Evolutionary conservation across 2,113 vertebrate species (phyloP).

Genomic region (Epinephelus fuscoguttatus): DNA sequence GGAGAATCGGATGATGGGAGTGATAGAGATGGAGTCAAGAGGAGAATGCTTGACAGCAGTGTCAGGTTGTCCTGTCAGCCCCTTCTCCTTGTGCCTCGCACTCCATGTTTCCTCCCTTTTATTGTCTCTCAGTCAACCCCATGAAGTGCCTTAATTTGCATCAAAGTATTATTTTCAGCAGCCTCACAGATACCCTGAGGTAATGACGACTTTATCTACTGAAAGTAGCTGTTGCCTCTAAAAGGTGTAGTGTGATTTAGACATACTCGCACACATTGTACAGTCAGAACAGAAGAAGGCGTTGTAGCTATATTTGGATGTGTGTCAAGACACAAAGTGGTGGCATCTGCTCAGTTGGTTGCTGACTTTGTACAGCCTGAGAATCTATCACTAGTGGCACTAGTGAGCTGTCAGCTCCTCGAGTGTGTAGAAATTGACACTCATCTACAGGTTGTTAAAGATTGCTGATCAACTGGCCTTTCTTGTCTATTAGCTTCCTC

Average conservation of each 20-base stretch:
- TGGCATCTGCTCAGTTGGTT: conserved; percentile 28
- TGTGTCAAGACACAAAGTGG: conserved; percentile 51
- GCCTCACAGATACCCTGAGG: conserved; percentile 16
- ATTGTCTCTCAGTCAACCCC: not conserved
- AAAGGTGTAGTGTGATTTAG: conserved; percentile 47
- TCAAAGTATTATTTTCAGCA: not conserved
- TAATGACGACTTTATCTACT: conserved; percentile 43
- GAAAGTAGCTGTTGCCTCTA: conserved; percentile 40
- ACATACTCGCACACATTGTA: not conserved
- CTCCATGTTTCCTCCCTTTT: not conserved
- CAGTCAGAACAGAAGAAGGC: conserved; percentile 40
- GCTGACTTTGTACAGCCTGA: conserved; percentile 34
- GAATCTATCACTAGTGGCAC: conserved; percentile 31
- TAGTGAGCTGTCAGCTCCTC: conserved; percentile 39
- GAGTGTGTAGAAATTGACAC: conserved; percentile 16
- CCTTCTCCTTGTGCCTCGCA: not conserved
- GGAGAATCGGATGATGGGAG: not conserved
- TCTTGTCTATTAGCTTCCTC: not conserved
- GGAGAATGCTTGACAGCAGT: not conserved
- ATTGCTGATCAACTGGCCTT: conserved; percentile 14
- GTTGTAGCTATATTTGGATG: conserved; percentile 59
- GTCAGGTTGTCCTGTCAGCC: conserved; percentile 5
- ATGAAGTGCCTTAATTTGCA: conserved; percentile 34
- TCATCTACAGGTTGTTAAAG: not conserved
- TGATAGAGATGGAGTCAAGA: conserved; percentile 9